Evolutionary conservation across 2,113 vertebrate species (phyloP).

Genomic region (Rynchops niger): DNA sequence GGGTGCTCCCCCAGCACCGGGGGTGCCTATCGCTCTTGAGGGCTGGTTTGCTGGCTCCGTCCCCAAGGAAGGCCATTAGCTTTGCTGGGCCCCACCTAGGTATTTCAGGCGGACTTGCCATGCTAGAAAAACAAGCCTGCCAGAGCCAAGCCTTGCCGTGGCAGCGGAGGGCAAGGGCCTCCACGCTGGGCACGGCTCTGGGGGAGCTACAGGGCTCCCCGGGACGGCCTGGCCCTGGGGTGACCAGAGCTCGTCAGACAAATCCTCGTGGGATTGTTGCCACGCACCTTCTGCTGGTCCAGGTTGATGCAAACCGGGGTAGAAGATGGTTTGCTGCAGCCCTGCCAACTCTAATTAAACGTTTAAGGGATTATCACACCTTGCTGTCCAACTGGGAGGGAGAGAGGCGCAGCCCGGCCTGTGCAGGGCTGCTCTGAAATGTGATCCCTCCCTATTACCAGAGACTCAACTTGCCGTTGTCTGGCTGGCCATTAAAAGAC

Average conservation of each 20-base stretch:
- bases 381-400: neutral
- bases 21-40: neutral
- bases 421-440: neutral
- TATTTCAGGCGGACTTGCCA: neutral
- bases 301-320: rapidly evolving
- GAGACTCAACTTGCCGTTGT: neutral
- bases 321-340: neutral
- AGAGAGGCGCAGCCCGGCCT: neutral
- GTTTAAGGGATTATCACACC: neutral
- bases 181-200: rapidly evolving
- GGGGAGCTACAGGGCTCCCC: rapidly evolving
- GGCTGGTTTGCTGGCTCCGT: neutral
- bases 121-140: slow-evolving; percentile 60
- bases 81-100: slow-evolving; percentile 14
- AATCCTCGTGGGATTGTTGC: rapidly evolving
- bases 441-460: neutral
- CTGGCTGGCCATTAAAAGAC: neutral
- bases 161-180: neutral
- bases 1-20: neutral
- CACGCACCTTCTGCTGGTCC: neutral
- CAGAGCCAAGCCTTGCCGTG: neutral
- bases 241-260: rapidly evolving
- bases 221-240: rapidly evolving
- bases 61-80: slow-evolving; percentile 32
- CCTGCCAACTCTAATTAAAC: neutral